Evolutionary conservation across 2,113 vertebrate species (phyloP).

Genomic region (Xenopus borealis): DNA sequence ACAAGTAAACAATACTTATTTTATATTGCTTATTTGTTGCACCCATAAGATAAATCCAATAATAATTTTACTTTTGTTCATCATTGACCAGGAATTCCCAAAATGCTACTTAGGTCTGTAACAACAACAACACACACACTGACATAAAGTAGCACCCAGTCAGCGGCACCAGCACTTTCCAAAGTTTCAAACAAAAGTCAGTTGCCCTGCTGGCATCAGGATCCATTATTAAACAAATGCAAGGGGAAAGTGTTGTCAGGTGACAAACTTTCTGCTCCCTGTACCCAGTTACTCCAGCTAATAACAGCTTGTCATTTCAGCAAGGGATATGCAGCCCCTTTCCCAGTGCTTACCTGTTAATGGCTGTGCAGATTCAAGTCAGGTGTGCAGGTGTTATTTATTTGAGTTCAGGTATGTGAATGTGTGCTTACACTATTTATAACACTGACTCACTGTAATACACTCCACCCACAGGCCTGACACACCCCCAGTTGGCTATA

Average conservation of each 20-base stretch:
- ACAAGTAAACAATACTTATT: too few species aligned
- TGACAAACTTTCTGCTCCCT: not conserved
- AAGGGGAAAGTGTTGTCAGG: not conserved
- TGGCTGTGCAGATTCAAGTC: constrained; percentile 29
- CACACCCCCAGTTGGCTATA: constrained; percentile 16
- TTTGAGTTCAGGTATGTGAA: constrained; percentile 32
- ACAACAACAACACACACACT: too few species aligned
- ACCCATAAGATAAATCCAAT: too few species aligned
- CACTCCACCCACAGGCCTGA: constrained; percentile 28
- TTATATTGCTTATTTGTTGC: too few species aligned
- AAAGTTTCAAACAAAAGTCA: not conserved
- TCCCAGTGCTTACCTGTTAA: constrained; percentile 27
- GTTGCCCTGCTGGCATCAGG: not conserved
- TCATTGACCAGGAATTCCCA: too few species aligned
- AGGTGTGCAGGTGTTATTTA: constrained; percentile 28
- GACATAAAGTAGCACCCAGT: too few species aligned
- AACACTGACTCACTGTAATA: constrained; percentile 34
- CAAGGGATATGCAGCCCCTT: not conserved
- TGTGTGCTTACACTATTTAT: constrained; percentile 18
- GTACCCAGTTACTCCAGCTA: not conserved
- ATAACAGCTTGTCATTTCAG: not conserved
- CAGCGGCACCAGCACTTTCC: too few species aligned
- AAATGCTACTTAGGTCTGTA: too few species aligned
- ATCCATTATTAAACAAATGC: not conserved
- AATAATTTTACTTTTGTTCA: too few species aligned